Percentiles rank a stretch among this genome's conserved stretches.
Conservation (phyloP, 2,113 vertebrate genomes). For the Entelurus aequoreus region DNA sequence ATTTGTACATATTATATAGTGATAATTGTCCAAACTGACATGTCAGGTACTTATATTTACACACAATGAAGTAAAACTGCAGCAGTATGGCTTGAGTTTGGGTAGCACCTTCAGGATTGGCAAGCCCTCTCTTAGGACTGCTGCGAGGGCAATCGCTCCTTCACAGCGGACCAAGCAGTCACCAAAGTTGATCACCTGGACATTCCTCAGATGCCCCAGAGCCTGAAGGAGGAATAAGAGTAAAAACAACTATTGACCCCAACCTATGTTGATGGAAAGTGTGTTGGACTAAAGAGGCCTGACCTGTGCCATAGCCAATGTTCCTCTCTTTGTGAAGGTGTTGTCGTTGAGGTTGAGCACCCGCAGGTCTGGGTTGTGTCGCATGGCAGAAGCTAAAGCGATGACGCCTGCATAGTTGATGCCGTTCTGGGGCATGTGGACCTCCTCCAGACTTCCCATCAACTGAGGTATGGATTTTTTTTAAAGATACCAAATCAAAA, state of each 20-base stretch:
- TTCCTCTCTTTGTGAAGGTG: conserved; percentile 93
- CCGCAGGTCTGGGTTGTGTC: conserved; percentile 81
- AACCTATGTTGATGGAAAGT: not conserved
- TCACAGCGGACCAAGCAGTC: conserved; percentile 93
- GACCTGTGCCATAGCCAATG: conserved; percentile 90
- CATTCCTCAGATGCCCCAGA: conserved; percentile 80
- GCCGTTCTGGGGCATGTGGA: conserved; percentile 97
- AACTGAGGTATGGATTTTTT: conserved; percentile 58
- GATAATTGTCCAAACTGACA: too few relatives aligned
- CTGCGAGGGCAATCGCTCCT: conserved; percentile 86
- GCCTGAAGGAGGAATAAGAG: conserved; percentile 64
- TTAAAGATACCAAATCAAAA: not conserved
- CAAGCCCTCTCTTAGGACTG: conserved; percentile 82
- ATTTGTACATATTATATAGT: too few relatives aligned
- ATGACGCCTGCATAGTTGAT: conserved; percentile 87
- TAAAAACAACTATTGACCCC: not conserved
- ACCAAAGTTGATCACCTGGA: conserved; percentile 93
- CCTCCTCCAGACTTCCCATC: conserved; percentile 90
- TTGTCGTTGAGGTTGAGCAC: conserved; percentile 96
- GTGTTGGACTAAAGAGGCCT: not conserved
- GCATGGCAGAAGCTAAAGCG: conserved; percentile 84
- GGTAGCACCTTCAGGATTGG: conserved; percentile 80
- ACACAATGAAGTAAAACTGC: too few relatives aligned
- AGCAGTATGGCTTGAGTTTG: not conserved
- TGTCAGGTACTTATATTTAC: too few relatives aligned